Percentiles rank a stretch among this genome's conserved stretches.
These are phyloP conservation scores for Craniophora ligustri DNA, from an alignment of 2,888 invertebrate species.

Conservation along the genomic window DNA sequence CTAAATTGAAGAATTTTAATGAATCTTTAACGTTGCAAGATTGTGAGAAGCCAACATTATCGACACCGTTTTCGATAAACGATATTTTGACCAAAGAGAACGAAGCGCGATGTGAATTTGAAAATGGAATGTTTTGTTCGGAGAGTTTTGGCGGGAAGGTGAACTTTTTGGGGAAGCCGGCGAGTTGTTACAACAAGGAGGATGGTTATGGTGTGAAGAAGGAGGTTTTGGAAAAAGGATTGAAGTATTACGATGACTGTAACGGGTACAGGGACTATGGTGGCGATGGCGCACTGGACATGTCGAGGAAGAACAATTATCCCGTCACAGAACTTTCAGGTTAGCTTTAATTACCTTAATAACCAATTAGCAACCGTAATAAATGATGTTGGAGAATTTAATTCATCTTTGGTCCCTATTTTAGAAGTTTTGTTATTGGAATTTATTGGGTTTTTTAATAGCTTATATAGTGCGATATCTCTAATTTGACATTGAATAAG, in stretches of 20 bases:
- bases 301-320: constrained; percentile 84
- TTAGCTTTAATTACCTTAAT: constrained; percentile 45
- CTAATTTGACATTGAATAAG: too few relatives aligned
- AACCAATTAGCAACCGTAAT: too few relatives aligned
- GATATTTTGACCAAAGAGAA: constrained; percentile 91
- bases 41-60: constrained; percentile 80
- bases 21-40: constrained; percentile 75
- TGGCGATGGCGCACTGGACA: constrained; percentile 83
- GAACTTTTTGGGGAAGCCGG: constrained; percentile 71
- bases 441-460: too few relatives aligned
- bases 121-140: constrained; percentile 78
- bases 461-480: too few relatives aligned
- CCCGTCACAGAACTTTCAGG: constrained; percentile 84
- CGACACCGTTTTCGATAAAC: constrained; percentile 92
- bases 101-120: constrained; percentile 80
- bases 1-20: constrained; percentile 79
- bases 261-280: constrained; percentile 76
- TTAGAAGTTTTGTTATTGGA: too few relatives aligned
- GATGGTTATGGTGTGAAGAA: constrained; percentile 71
- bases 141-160: constrained; percentile 79
- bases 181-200: constrained; percentile 66
- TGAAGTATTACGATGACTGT: constrained; percentile 82
- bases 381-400: too few relatives aligned
- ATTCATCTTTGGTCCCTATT: too few relatives aligned
- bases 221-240: constrained; percentile 75